Evolutionary conservation across 1,140 invertebrate genomes (phyloP).

Genomic region (Cylas formicarius): DNA sequence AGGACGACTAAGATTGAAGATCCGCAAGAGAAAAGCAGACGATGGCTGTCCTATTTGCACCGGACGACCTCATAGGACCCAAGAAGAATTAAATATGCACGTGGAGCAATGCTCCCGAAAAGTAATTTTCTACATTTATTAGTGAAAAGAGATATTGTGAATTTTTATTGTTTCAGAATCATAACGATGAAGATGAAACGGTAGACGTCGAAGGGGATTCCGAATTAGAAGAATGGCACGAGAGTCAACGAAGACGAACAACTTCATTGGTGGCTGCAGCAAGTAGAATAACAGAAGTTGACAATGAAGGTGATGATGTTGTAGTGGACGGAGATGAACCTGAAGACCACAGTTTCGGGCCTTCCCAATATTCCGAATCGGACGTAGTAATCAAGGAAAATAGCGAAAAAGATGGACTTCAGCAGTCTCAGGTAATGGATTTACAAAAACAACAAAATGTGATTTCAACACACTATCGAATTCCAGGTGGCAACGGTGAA

Average conservation of each 20-base stretch:
- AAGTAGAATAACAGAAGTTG: constrained; percentile 24
- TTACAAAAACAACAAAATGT: neutral
- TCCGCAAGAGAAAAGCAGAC: constrained; percentile 61
- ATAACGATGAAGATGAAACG: constrained; percentile 47
- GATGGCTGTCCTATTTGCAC: constrained; percentile 76
- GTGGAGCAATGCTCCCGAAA: constrained; percentile 62
- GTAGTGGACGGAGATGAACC: constrained; percentile 70
- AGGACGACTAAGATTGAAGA: constrained; percentile 50
- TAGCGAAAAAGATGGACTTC: constrained; percentile 33
- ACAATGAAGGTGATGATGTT: constrained; percentile 63
- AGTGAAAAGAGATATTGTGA: neutral
- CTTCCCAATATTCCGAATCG: constrained; percentile 60
- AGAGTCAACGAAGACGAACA: constrained; percentile 32
- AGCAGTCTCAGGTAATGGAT: constrained; percentile 34
- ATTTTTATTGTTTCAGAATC: constrained; percentile 16
- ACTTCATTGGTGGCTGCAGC: constrained; percentile 27
- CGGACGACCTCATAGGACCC: constrained; percentile 50
- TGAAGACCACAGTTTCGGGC: constrained; percentile 55
- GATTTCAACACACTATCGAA: neutral
- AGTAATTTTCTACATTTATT: constrained; percentile 22
- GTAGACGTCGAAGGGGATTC: constrained; percentile 49
- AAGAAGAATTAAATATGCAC: constrained; percentile 66
- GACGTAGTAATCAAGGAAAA: constrained; percentile 44
- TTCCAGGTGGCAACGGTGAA: constrained; percentile 38
- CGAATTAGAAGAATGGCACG: constrained; percentile 41